Evolutionary conservation across 2,888 invertebrate species (phyloP), one percentile per base, ranked within the genome.

Genomic region (Eulithis testata): DNA sequence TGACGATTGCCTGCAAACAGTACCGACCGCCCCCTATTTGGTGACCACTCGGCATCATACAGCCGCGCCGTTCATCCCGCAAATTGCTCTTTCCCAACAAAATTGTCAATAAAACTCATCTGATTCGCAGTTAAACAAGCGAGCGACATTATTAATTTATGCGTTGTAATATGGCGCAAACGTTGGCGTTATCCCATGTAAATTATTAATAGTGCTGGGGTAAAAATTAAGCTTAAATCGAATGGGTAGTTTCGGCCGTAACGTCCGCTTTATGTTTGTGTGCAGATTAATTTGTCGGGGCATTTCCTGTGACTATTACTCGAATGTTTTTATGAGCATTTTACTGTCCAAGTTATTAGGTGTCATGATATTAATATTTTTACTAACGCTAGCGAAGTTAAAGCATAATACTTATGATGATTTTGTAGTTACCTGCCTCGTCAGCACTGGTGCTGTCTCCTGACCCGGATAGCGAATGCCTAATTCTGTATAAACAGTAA

Each of bases 71-170:
- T 87, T 85, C 90, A 90, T 92, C 87, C 92, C 92, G 86, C 92
- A 93, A 93, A 93, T 92, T 92, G 91, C 93, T 87, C 90, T 91
- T 90, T 90, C 88, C 90, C 89, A 90, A 88, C 93, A 89, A 91
- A 89, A 93, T 93, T 92, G 93, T 91, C 93, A 93, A 93, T 93
- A 93, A 93, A 93, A 93, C 90, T 92, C 92, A 91, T 92, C 91
- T 89, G 91, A 92, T 91, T 93, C 93, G 91, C 91, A 93, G 91
- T 91, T 91, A 91, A 93, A 92, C 91, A 92, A 88, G 91, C 92
- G 90, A 87, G 85, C 88, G 89, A 89, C 91, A 91, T 92, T 91
- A 93, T 93, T 92, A 93, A 93, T 92, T 93, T 93, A 93, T 92
- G 93, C 89, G 86, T 85, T 91, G 91, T 93, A 93, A 93, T 92